phyloP scores from a whole-genome alignment of 2,797 vertebrate species.

The Triplophysa bombifrons region DNA sequence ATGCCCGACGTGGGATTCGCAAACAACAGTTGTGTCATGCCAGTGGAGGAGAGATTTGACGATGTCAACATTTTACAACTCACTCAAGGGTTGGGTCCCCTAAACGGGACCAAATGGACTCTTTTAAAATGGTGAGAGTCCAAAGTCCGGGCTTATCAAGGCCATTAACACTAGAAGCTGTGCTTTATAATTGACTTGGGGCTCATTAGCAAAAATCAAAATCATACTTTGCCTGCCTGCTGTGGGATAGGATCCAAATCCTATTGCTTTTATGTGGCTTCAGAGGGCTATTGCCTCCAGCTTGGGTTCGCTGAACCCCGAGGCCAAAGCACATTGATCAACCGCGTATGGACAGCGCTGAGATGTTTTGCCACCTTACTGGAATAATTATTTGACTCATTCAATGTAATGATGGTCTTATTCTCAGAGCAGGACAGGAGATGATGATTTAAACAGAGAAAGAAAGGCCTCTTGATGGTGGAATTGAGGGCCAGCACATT shows the following conservation, averaged over 20 bases:
- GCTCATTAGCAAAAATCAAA: conserved; percentile 42
- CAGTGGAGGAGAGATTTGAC: conserved; percentile 12
- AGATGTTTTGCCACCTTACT: conserved; percentile 29
- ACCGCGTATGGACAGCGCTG: conserved; percentile 16
- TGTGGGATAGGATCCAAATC: conserved; percentile 16
- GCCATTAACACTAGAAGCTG: conserved; percentile 44
- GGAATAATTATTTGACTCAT: conserved; percentile 45
- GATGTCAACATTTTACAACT: conserved; percentile 33
- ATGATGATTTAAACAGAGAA: conserved; percentile 48
- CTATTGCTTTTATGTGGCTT: conserved; percentile 44
- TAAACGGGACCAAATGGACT: conserved; percentile 33
- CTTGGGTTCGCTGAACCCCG: conserved; percentile 5
- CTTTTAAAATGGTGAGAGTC: conserved; percentile 31
- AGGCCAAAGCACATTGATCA: conserved; percentile 24
- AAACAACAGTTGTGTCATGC: conserved; percentile 27
- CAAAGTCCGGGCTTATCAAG: conserved; percentile 34
- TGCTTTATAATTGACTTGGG: conserved; percentile 50
- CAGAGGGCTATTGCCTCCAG: conserved; percentile 13
- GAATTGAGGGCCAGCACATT: conserved; percentile 22
- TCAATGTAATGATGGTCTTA: conserved; percentile 38
- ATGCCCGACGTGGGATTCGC: background rate
- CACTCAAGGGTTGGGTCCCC: conserved; percentile 27
- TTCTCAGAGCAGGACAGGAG: conserved; percentile 16
- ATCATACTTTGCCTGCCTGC: conserved; percentile 31
- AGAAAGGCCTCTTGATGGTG: conserved; percentile 35